phyloP scores from a whole-genome alignment of 2,888 invertebrate genomes.

The Cetonia aurata region DNA sequence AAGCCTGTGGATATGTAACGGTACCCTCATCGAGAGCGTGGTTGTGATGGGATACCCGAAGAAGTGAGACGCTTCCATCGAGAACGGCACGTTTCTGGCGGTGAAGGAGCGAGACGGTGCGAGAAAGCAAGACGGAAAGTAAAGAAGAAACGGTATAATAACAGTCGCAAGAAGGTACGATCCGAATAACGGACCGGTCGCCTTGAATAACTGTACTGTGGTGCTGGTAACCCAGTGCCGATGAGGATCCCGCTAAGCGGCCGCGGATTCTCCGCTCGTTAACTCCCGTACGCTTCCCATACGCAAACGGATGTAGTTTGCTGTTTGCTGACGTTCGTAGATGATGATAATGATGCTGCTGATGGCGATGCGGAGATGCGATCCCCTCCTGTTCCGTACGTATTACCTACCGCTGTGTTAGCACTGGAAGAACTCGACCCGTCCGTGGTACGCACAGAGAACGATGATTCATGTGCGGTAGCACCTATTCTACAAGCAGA shows the following conservation, averaged over 20 bases:
- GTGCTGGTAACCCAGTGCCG: conserved; percentile 59
- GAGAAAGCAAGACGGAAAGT: conserved; percentile 33
- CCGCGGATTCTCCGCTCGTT: conserved; percentile 47
- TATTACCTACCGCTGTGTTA: background rate
- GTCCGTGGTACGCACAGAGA: background rate
- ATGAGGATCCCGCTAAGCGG: conserved; percentile 50
- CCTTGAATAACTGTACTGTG: conserved; percentile 52
- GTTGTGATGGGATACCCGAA: conserved; percentile 38
- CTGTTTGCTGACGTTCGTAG: conserved; percentile 25
- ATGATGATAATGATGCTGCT: conserved; percentile 16
- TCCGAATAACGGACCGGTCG: conserved; percentile 51
- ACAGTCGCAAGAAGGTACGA: conserved; percentile 51
- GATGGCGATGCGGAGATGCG: conserved; percentile 9
- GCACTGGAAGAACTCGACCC: background rate
- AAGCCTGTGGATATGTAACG: conserved; percentile 33
- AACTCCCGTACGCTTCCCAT: conserved; percentile 46
- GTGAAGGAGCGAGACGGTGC: conserved; percentile 10
- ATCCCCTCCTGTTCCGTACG: background rate
- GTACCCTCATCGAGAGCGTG: conserved; percentile 37
- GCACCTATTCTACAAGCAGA: background rate
- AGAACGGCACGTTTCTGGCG: conserved; percentile 13
- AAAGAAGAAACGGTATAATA: conserved; percentile 40
- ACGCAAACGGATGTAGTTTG: conserved; percentile 44
- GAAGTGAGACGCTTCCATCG: conserved; percentile 41
- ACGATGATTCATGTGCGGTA: conserved; percentile 10